Evolutionary conservation across 2,797 vertebrate genomes (phyloP), one percentile per base, ranked within the genome.

Genomic region (Scomberomorus guttatus): DNA sequence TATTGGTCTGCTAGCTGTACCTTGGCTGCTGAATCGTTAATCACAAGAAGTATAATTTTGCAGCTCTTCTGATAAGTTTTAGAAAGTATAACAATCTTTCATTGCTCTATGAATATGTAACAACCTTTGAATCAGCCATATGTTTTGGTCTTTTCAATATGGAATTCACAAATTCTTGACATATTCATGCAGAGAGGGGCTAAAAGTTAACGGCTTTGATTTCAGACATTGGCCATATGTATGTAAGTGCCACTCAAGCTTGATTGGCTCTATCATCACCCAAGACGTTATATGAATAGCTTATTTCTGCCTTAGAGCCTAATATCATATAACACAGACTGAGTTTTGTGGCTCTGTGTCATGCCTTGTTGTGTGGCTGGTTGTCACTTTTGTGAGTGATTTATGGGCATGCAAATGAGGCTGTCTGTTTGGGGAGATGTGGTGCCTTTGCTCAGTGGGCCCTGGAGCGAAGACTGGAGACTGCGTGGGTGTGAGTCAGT

Each of bases 321-420:
- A 34, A 75, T 84, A 80, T 83, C 78, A 72, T 72, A 72, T 66
- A 76, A 67, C 77, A 24, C 75, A 63, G 48, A 17, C 27, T 46
- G 42, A 68, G 46, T 85, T 86, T 81, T 68, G 62, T 65, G 63
- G 69, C 88, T 78, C 57, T 8, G 29, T 77, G 77, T 81, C 76
- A 71, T 57, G 80, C 59, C 60, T 75, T 73, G 74, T 85, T 84
- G 87, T 91, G 83, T 86, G 79, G 82, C 73, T 52, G 69, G 51
- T 60, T 87, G 92, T 92, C 91, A 88, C 74, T 82, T 84, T 70
- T 66, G 55, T 80, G 86, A 88, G 89, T 93, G 94, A 95, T 95
- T 93, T 94, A 94, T 94, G 86, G 87, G 73, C 82, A 95, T 95
- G 93, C 85, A 94, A 94, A 95, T 93, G 75, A 90, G 81, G 82